These are phyloP conservation scores for Ptiloglossa arizonensis DNA, from an alignment of 1,140 invertebrate species.

Conservation along the genomic window DNA sequence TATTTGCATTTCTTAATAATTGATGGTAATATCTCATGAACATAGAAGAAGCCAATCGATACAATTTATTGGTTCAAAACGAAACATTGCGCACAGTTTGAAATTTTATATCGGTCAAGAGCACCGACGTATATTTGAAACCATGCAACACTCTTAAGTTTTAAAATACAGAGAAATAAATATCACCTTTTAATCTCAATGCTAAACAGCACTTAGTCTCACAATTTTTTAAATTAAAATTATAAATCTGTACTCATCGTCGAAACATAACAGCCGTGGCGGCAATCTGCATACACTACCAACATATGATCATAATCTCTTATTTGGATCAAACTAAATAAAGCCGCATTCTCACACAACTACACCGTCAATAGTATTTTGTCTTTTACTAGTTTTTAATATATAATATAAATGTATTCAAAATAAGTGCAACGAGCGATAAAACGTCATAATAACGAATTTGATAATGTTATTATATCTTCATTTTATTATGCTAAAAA, in stretches of 20 bases:
- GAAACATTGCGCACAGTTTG: background rate
- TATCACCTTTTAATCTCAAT: constrained; percentile 42
- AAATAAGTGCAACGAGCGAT: too few species aligned
- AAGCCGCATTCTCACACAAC: constrained; percentile 29
- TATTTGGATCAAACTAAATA: constrained; percentile 42
- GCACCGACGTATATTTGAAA: constrained; percentile 4
- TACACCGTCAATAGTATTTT: background rate
- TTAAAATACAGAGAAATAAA: background rate
- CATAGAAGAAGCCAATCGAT: background rate
- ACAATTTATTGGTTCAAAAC: background rate
- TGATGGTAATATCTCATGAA: background rate
- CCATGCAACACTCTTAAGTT: background rate
- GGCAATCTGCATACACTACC: constrained; percentile 47
- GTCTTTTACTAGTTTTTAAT: background rate
- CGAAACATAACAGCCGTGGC: constrained; percentile 38
- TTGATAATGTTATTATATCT: background rate
- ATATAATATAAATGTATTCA: background rate
- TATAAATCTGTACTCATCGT: constrained; percentile 32
- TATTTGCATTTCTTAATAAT: background rate
- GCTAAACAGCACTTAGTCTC: constrained; percentile 37
- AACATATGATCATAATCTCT: constrained; percentile 44
- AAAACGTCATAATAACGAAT: background rate
- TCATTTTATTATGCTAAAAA: background rate
- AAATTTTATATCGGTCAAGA: background rate
- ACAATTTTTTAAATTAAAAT: constrained; percentile 37